Base-by-base conservation (phyloP, 2,797 vertebrate species). In the Pempheris klunzingeri region DNA sequence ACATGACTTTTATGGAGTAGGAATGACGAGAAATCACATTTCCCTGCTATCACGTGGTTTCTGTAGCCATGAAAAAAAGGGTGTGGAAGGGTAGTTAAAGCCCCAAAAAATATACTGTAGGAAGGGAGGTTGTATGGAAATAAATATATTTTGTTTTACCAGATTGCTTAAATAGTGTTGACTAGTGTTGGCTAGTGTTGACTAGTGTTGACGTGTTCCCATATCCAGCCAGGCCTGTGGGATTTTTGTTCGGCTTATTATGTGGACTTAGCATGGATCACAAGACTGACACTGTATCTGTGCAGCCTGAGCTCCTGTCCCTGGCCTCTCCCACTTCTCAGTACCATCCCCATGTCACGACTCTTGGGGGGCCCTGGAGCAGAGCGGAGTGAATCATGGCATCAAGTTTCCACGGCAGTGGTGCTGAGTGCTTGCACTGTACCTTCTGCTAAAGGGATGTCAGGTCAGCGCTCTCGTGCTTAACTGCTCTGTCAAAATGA, bases 371-470 rank as follows among this genome's bases (percentile, higher is more conserved):
- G 44, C 34, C 78, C 71, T 62, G 36, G 12, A 85, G 83, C 83
- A 22, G 58, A 85, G 77, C 72, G 26, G 59, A 65, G 6, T 77
- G 58, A 67, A 80, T 72, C 22, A 7, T 26, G 60, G 82, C 66
- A 22, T 93, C 84, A 78, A 7, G 20, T 91, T 92, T 88, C 86
- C 67, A 53, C 34, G 4, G 73, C 71, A 54, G 74, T 55, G 49
- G 49, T 52, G 39, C 71, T 18, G 36, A 75, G 46, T 68, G 55
- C 71, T 61, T 76, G 74, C 73, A 60, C 36, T 13, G 5, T 68
- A 50, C 34, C 41, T 41, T 49, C 39, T 52, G 55, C 39, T 74
- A 26, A 80, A 75, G 71, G 58, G 57, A 76, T 13, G 38, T 49
- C 32, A 46, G 74, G 68, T 78, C 71, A 68, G 9, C 46, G 53